Percentiles rank a stretch among this genome's conserved stretches.
Conservation (phyloP, 35 echinoderm and acorn worm species). For the Patiria miniata region DNA sequence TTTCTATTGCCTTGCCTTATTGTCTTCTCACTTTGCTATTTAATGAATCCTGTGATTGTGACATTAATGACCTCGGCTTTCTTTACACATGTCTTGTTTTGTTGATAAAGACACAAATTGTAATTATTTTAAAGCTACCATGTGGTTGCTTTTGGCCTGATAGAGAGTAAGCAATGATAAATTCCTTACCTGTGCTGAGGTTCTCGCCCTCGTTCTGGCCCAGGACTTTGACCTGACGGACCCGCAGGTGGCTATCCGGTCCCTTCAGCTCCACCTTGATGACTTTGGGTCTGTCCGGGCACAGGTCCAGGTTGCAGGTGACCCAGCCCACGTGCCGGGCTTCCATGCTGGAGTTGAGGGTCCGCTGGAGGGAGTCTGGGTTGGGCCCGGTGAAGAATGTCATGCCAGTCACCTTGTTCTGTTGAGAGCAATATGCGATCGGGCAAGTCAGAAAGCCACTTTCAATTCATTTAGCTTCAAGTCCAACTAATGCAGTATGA, state of each 20-base stretch:
- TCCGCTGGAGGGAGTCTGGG: constrained; percentile 59
- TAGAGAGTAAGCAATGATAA: too few relatives aligned
- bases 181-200: constrained; percentile 39
- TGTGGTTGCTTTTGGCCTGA: too few relatives aligned
- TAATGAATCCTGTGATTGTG: too few relatives aligned
- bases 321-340: constrained; percentile 85
- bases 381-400: constrained; percentile 69
- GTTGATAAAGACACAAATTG: too few relatives aligned
- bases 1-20: too few relatives aligned
- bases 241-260: constrained; percentile 89
- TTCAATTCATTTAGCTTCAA: too few relatives aligned
- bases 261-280: constrained; percentile 89
- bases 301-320: constrained; percentile 77
- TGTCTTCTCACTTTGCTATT: too few relatives aligned
- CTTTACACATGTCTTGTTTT: too few relatives aligned
- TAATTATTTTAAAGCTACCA: too few relatives aligned
- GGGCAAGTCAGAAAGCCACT: too few relatives aligned
- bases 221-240: constrained; percentile 87
- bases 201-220: constrained; percentile 76
- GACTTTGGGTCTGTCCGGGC: constrained; percentile 46
- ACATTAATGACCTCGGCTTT: too few relatives aligned
- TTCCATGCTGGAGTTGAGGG: constrained; percentile 73
- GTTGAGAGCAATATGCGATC: neutral
- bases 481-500: too few relatives aligned
- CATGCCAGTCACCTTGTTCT: constrained; percentile 88